Conservation (phyloP, 2,888 invertebrate genomes). For the Argyresthia albistria region DNA sequence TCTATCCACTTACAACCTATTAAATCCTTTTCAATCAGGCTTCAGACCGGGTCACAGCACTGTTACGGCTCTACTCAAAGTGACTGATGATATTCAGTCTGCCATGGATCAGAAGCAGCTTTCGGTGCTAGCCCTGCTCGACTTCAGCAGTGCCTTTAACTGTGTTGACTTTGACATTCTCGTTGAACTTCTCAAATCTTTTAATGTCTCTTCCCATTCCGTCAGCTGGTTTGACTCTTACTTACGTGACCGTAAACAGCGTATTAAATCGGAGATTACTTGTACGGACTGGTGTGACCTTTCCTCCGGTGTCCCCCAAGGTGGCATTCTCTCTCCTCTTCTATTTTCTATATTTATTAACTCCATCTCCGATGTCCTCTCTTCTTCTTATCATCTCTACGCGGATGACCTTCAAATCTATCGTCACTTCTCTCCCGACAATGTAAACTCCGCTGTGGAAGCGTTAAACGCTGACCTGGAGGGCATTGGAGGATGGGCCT, state of each 20-base stretch:
- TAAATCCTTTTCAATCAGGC: constrained; percentile 7
- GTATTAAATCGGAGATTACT: neutral
- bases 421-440: neutral
- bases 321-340: constrained; percentile 4
- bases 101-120: constrained; percentile 1
- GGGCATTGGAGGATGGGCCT: neutral
- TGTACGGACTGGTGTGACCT: constrained; percentile 2
- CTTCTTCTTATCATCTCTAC: constrained; percentile 1
- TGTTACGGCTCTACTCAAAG: constrained; percentile 5
- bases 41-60: constrained; percentile 8
- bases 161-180: neutral
- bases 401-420: constrained; percentile 6
- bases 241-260: constrained; percentile 1
- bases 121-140: neutral
- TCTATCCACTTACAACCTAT: neutral
- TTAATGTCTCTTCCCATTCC: constrained; percentile 1
- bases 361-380: neutral
- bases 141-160: constrained; percentile 3
- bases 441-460: neutral
- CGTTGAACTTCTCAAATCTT: neutral
- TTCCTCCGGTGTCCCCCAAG: constrained; percentile 1
- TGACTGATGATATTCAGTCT: constrained; percentile 5
- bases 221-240: constrained; percentile 3
- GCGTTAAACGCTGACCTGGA: neutral
- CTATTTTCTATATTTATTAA: constrained; percentile 5